phyloP scores from a whole-genome alignment of 2,888 invertebrate genomes.

The Pterostichus madidus region DNA sequence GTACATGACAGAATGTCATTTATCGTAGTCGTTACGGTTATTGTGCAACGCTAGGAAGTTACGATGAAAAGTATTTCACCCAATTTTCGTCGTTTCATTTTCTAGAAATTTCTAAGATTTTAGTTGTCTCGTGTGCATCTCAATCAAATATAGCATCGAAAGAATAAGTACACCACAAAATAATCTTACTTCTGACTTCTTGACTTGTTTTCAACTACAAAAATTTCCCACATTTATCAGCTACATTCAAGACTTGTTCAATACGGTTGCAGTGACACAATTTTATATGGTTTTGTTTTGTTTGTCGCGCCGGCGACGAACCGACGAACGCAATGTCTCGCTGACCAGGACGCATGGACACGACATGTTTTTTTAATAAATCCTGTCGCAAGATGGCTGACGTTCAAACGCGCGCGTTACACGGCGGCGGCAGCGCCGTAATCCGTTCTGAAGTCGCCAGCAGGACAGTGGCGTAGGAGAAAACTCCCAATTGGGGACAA shows the following conservation, averaged over 20 bases:
- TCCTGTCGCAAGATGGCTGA: conserved; percentile 56
- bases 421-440: neutral
- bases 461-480: neutral
- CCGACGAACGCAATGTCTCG: neutral
- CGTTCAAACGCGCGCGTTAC: conserved; percentile 5
- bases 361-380: conserved; percentile 59
- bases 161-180: no score
- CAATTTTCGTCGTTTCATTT: no score
- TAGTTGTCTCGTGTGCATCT: no score
- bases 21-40: no score
- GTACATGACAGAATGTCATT: no score
- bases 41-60: no score
- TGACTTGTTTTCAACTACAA: no score
- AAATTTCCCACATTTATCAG: conserved; percentile 32
- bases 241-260: neutral
- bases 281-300: conserved; percentile 41
- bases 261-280: conserved; percentile 19
- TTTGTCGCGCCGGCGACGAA: conserved; percentile 5
- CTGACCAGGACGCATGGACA: conserved; percentile 33
- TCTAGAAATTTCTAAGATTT: no score
- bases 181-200: no score
- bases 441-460: conserved; percentile 36
- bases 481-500: neutral
- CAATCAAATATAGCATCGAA: no score
- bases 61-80: no score